Conservation (phyloP, 2,797 vertebrate genomes). For the Tenualosa thibaudeaui region DNA sequence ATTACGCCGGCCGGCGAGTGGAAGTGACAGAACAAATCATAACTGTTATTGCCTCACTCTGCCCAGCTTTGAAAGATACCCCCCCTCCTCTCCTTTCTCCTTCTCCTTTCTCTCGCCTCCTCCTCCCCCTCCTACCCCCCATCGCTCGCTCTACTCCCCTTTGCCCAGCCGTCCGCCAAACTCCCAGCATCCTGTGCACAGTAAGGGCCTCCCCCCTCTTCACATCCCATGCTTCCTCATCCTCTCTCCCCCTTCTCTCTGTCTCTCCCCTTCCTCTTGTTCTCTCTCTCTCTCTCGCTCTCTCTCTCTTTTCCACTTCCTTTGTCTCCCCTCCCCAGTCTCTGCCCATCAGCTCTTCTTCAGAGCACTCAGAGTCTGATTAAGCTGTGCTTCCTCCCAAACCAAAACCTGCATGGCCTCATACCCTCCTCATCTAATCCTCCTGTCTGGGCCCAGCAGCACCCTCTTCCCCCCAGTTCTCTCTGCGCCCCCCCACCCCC, state of each 20-base stretch:
- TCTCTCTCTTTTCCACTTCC: not conserved
- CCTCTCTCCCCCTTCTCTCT: conserved; percentile 23
- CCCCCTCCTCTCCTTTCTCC: not conserved
- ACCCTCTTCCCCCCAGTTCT: too few species aligned
- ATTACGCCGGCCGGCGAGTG: conserved; percentile 49
- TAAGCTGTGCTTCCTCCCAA: conserved; percentile 32
- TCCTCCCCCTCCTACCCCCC: conserved; percentile 27
- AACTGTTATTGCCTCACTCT: conserved; percentile 32
- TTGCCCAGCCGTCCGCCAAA: not conserved
- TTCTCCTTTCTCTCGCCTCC: not conserved
- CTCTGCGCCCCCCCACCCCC: too few species aligned
- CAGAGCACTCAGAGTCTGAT: conserved; percentile 8
- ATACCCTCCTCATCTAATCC: not conserved
- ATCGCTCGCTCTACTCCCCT: not conserved
- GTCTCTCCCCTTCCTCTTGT: not conserved
- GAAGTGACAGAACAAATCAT: conserved; percentile 47
- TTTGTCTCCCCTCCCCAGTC: not conserved
- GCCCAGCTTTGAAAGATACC: conserved; percentile 27
- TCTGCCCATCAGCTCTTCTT: conserved; percentile 3
- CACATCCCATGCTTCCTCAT: conserved; percentile 1
- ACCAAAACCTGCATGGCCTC: conserved; percentile 35
- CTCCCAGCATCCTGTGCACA: conserved; percentile 23
- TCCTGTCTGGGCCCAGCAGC: not conserved
- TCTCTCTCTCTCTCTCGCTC: not conserved
- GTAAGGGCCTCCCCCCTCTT: conserved; percentile 34